Evolutionary conservation across 2,888 invertebrate species (phyloP), one percentile per base, ranked within the genome.

Genomic region (Chloromyia formosa): DNA sequence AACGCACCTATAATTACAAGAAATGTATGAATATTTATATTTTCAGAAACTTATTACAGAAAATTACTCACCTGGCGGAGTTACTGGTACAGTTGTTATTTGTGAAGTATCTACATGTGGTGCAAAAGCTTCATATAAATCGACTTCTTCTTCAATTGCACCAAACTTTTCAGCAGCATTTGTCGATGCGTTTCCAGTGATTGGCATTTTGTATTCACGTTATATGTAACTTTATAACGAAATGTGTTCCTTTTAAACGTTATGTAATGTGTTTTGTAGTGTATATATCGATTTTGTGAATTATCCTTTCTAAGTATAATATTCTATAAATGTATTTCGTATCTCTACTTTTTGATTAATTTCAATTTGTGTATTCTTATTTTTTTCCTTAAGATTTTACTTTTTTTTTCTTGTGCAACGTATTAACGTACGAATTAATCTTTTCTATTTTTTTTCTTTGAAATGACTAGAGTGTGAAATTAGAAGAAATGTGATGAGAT

Each of bases 41-140:
- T 2, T 35, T 35, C 27, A 35, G n/a, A n/a, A n/a, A n/a, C n/a
- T 35, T 35, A 2, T n/a, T n/a, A 49, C 42, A n/a, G 56, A 66
- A 56, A 74, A 53, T 12, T n/a, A 80, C 83, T 83, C 75, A 84
- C 84, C 85, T 77, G 85, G 81, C 77, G 89, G 89, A 82, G 89
- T 90, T 80, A 91, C 91, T 64, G 90, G 90, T 77, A 90, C 88
- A 79, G 91, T 89, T 35, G 92, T 91, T 80, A 94, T 93, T 81
- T 92, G 93, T 78, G 90, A 90, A 73, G 92, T 90, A 85, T 94
- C 94, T 78, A 94, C 94, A 85, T 94, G 92, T 75, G 92, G 91
- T 78, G 93, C 92, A 85, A 92, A 94, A 75, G 91, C 92, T 86
- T 92, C 92, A 81, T 92, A 91, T 81, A 91, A 87, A 85, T 92